These are phyloP conservation scores for Pasiphila rectangulata DNA, from an alignment of 2,888 invertebrate species.

Conservation along the genomic window DNA sequence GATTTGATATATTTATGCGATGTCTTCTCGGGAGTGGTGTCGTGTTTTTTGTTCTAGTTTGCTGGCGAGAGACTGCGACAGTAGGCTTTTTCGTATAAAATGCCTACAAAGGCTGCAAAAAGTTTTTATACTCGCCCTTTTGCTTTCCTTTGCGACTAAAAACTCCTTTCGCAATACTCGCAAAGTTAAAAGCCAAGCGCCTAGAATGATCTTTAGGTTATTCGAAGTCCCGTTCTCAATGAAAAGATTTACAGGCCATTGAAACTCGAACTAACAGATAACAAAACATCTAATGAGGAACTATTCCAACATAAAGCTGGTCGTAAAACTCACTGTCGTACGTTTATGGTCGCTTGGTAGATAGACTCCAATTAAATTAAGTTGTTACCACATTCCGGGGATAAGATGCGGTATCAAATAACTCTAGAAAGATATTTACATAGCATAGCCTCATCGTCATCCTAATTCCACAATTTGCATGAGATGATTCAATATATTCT, in stretches of 20 bases:
- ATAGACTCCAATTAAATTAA: constrained; percentile 61
- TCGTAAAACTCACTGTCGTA: constrained; percentile 41
- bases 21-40: constrained; percentile 66
- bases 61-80: constrained; percentile 58
- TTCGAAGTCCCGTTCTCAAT: constrained; percentile 9
- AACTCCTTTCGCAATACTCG: neutral
- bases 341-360: constrained; percentile 49
- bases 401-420: constrained; percentile 15
- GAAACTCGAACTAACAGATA: constrained; percentile 24
- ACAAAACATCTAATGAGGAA: constrained; percentile 26
- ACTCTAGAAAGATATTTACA: neutral
- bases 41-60: constrained; percentile 30
- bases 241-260: constrained; percentile 17
- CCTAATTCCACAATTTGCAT: too few relatives aligned
- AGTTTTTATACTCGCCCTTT: neutral
- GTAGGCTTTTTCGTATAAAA: constrained; percentile 40
- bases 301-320: constrained; percentile 21
- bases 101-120: neutral
- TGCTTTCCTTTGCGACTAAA: neutral
- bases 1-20: constrained; percentile 78
- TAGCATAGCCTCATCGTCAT: too few relatives aligned
- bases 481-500: too few relatives aligned
- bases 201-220: neutral
- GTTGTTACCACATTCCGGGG: constrained; percentile 32
- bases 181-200: neutral